phyloP scores from a whole-genome alignment of 2,113 vertebrate species.

The Maylandia zebra region DNA sequence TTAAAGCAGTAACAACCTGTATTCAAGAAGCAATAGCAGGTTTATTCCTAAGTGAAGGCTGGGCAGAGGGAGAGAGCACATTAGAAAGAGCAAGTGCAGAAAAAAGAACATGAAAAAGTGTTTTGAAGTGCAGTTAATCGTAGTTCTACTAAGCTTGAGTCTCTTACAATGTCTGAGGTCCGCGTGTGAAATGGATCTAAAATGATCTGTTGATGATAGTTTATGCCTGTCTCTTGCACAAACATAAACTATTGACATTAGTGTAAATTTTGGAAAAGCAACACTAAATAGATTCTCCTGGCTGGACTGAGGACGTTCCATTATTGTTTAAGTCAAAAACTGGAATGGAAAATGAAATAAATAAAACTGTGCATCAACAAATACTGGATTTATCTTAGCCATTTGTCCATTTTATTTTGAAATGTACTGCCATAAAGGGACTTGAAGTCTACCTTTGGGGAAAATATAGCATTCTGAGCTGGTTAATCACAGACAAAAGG shows the following conservation, averaged over 20 bases:
- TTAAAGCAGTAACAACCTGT: not conserved
- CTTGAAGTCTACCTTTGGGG: not conserved
- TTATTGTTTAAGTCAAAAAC: not conserved
- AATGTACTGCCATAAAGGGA: not conserved
- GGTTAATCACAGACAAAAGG: not conserved
- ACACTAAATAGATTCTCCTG: not conserved
- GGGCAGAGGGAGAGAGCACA: conserved; percentile 23
- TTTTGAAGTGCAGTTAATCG: not conserved
- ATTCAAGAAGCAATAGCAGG: not conserved
- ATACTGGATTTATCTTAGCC: not conserved
- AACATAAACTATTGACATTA: not conserved
- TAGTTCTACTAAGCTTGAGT: not conserved
- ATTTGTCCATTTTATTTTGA: not conserved
- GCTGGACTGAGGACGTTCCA: not conserved
- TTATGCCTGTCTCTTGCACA: not conserved
- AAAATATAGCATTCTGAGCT: not conserved
- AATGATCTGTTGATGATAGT: not conserved
- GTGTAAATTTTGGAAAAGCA: not conserved
- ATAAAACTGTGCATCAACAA: not conserved
- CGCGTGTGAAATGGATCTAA: not conserved
- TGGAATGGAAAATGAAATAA: not conserved
- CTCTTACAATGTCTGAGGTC: not conserved
- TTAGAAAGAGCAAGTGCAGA: not conserved
- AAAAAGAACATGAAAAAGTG: not conserved
- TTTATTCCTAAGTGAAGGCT: not conserved